These are phyloP conservation scores for Tipula helvola DNA, from an alignment of 2,888 invertebrate genomes.

Conservation along the genomic window DNA sequence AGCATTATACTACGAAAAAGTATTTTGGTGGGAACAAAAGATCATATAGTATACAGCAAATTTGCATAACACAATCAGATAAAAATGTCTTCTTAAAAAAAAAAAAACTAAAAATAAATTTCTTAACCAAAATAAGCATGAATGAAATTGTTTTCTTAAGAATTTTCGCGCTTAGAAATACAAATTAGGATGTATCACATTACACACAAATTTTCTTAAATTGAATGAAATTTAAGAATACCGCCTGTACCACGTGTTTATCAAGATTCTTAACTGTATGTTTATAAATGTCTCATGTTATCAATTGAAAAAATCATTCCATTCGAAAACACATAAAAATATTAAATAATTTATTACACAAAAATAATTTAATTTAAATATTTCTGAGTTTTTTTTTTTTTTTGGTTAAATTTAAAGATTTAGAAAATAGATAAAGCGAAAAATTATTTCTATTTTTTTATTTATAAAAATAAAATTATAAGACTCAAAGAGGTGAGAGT, in stretches of 20 bases:
- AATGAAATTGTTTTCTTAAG: background rate
- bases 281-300: background rate
- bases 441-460: background rate
- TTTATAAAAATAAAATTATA: background rate
- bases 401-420: background rate
- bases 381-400: background rate
- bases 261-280: no score
- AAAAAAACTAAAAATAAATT: background rate
- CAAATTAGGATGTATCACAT: background rate
- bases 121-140: background rate
- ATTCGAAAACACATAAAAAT: background rate
- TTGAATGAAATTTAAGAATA: background rate
- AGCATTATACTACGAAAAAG: background rate
- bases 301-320: background rate
- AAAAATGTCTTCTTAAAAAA: background rate
- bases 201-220: background rate
- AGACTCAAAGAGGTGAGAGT: background rate
- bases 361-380: background rate
- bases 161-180: background rate
- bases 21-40: background rate
- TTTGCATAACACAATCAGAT: conserved; percentile 4
- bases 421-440: background rate
- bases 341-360: background rate
- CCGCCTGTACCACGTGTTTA: no score
- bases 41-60: background rate